These are phyloP conservation scores for Thera britannica DNA, from an alignment of 2,888 invertebrate genomes.

Conservation along the genomic window DNA sequence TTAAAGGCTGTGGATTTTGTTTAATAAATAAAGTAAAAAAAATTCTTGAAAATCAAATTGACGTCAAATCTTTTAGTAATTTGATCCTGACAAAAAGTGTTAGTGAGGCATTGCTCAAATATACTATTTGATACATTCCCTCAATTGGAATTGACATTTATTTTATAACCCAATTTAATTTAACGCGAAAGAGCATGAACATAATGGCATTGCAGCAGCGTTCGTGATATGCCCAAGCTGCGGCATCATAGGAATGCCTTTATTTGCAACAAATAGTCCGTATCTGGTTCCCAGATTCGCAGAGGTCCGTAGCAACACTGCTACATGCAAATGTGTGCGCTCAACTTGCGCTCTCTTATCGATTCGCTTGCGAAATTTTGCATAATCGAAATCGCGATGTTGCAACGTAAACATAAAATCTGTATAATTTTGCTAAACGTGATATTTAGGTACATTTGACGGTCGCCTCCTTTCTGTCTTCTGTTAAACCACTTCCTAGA, in stretches of 20 bases:
- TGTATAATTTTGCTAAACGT: conserved; percentile 51
- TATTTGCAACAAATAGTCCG: conserved; percentile 47
- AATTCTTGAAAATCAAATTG: too few species aligned
- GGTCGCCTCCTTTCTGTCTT: conserved; percentile 12
- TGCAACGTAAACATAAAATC: conserved; percentile 50
- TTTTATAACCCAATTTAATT: conserved; percentile 13
- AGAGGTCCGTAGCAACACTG: conserved; percentile 32
- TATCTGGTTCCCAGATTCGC: conserved; percentile 38
- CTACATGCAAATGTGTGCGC: conserved; percentile 44
- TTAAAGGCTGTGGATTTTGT: too few species aligned
- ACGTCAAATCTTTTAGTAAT: background rate
- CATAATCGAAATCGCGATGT: conserved; percentile 46
- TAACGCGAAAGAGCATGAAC: conserved; percentile 17
- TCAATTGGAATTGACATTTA: background rate
- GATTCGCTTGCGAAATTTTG: conserved; percentile 49
- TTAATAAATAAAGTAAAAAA: too few species aligned
- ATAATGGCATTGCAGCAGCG: conserved; percentile 17
- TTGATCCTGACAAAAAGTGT: background rate
- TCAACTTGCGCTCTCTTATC: conserved; percentile 39
- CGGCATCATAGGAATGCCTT: conserved; percentile 49
- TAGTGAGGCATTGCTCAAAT: too few species aligned
- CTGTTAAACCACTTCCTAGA: conserved; percentile 28
- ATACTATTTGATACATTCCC: too few species aligned
- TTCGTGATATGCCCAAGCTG: conserved; percentile 38
- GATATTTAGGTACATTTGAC: conserved; percentile 46